Conservation (phyloP, 1,140 invertebrate genomes). For the Sipha flava region DNA sequence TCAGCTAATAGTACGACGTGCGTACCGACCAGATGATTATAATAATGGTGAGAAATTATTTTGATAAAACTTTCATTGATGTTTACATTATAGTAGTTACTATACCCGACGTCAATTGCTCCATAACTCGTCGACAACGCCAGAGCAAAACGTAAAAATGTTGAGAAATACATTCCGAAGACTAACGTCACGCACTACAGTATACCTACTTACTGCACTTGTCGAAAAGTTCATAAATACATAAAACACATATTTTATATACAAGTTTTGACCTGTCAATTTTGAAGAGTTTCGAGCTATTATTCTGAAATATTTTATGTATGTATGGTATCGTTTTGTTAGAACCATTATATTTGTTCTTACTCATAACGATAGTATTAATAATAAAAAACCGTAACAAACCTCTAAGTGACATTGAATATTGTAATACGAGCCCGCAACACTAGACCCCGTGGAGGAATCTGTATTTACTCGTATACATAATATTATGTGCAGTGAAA, state of each 20-base stretch:
- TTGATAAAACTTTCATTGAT: neutral
- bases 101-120: neutral
- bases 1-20: neutral
- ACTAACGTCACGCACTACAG: no score
- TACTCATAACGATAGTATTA: neutral
- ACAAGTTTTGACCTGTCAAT: neutral
- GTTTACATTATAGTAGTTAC: neutral
- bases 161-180: neutral
- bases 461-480: no score
- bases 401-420: no score
- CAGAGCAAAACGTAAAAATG: neutral
- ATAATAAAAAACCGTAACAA: no score
- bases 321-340: no score
- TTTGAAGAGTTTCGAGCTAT: neutral
- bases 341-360: neutral
- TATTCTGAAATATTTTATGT: no score
- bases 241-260: neutral
- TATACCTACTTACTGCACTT: neutral
- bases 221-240: neutral
- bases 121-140: neutral
- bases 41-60: neutral
- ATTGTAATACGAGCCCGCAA: no score
- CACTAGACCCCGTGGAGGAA: no score
- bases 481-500: no score
- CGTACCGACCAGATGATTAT: neutral